These are phyloP conservation scores for Cremastinae sp. DNA, from an alignment of 2,888 invertebrate genomes.

Conservation along the genomic window DNA sequence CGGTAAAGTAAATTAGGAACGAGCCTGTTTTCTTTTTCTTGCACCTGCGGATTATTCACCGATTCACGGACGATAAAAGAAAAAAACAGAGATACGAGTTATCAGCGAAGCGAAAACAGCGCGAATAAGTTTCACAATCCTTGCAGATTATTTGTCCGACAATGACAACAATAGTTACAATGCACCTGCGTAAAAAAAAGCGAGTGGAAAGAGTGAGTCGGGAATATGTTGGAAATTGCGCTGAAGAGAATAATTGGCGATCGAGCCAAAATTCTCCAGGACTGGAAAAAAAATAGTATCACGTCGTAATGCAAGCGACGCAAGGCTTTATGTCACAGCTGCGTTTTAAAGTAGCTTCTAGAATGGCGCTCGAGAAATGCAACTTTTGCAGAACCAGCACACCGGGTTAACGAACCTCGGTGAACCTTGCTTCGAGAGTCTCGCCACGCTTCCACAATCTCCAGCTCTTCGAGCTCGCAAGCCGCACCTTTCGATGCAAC, in stretches of 20 bases:
- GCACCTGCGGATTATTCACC: too few relatives aligned
- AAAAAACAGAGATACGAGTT: too few relatives aligned
- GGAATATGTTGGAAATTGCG: too few relatives aligned
- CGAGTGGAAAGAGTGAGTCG: too few relatives aligned
- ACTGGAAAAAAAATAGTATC: too few relatives aligned
- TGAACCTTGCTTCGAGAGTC: conserved; percentile 59
- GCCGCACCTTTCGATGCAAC: conserved; percentile 6
- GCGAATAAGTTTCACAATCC: background rate
- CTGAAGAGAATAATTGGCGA: background rate
- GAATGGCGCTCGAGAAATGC: conserved; percentile 16
- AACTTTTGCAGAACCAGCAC: conserved; percentile 53
- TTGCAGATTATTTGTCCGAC: too few relatives aligned
- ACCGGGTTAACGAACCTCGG: conserved; percentile 63
- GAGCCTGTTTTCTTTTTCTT: too few relatives aligned
- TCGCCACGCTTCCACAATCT: conserved; percentile 25
- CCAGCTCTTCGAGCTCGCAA: conserved; percentile 3
- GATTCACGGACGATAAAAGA: too few relatives aligned
- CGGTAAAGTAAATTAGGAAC: too few relatives aligned
- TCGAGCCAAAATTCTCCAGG: background rate
- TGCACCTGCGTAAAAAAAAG: too few relatives aligned
- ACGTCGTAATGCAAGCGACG: background rate
- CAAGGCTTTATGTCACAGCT: background rate
- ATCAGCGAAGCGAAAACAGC: too few relatives aligned
- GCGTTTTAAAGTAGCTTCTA: background rate
- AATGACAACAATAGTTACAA: too few relatives aligned